These are phyloP conservation scores for Bergia sp. DNA, from an alignment of 92 coral and sea anemone genomes.

Conservation along the genomic window DNA sequence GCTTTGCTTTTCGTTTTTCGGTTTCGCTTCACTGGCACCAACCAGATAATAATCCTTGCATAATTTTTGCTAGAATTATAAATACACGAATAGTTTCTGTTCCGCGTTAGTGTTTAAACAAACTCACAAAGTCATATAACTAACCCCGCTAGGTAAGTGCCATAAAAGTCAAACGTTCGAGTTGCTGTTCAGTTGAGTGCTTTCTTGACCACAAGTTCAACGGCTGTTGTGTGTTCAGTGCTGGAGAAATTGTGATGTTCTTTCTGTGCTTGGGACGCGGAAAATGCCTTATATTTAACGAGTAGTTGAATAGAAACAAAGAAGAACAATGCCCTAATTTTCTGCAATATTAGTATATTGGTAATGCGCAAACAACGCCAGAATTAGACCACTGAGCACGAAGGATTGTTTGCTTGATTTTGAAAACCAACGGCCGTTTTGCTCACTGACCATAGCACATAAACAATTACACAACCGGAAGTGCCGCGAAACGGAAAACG, in stretches of 20 bases:
- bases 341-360: constrained; percentile 20
- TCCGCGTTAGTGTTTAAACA: neutral
- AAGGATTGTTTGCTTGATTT: constrained; percentile 7
- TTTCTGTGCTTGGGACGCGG: neutral
- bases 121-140: neutral
- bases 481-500: neutral
- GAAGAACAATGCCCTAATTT: constrained; percentile 11
- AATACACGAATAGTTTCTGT: neutral
- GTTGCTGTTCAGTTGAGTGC: neutral
- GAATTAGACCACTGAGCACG: neutral
- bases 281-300: constrained; percentile 21
- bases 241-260: neutral
- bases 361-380: constrained; percentile 32
- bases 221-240: neutral
- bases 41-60: neutral
- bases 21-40: neutral
- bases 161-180: neutral
- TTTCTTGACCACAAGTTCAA: too few species aligned
- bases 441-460: neutral
- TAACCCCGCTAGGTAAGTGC: neutral
- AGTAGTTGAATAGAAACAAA: constrained; percentile 29
- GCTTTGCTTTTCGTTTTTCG: neutral
- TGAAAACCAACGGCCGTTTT: constrained; percentile 35
- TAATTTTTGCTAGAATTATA: neutral
- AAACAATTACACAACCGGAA: neutral